A percentile compares a stretch with the other conserved stretches of the same genome.
Conservation (phyloP, 2,888 invertebrate species). For the Rhopalosiphum nymphaeae region DNA sequence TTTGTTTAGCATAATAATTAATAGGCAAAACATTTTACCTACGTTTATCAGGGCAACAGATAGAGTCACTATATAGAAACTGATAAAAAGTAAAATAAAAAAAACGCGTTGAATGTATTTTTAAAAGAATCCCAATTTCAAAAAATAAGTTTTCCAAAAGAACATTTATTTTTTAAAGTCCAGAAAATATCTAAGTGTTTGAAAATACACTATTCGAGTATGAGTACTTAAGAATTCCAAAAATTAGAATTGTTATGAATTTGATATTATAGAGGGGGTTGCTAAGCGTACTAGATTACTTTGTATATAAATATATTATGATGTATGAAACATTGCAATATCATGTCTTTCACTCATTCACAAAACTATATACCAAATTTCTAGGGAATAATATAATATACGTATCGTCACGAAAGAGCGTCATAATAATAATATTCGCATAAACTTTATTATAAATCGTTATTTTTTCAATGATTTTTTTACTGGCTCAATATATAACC, state of each 20-base stretch:
- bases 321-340: not conserved
- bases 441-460: not conserved
- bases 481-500: not conserved
- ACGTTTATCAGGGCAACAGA: not conserved
- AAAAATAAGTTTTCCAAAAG: not conserved
- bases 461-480: not conserved
- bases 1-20: not conserved
- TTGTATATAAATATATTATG: not conserved
- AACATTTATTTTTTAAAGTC: not conserved
- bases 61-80: no score
- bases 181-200: not conserved
- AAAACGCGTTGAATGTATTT: not conserved
- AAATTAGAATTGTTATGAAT: not conserved
- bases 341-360: not conserved
- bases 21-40: not conserved
- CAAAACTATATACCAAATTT: not conserved
- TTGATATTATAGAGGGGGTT: not conserved
- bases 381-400: not conserved
- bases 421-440: not conserved
- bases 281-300: not conserved
- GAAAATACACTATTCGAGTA: not conserved
- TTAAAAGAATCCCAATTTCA: not conserved
- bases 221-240: not conserved
- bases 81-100: not conserved
- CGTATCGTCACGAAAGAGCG: not conserved